Evolutionary conservation across 2,113 vertebrate species (phyloP), one percentile per base, ranked within the genome.

Genomic region (Heloderma charlesbogerti): DNA sequence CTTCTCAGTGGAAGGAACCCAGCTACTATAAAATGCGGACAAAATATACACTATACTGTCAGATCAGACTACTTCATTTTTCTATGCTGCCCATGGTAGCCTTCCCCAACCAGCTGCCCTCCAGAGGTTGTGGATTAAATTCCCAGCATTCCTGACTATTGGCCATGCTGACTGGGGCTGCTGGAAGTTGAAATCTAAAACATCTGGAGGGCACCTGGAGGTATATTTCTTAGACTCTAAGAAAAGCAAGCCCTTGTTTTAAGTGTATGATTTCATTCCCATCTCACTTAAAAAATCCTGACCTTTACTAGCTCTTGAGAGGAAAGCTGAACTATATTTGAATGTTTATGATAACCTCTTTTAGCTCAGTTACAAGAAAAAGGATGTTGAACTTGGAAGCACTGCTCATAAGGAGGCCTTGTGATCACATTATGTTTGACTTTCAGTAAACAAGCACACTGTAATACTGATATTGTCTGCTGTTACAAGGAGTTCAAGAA

Each of bases 211-310:
- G 48, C 48, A 48, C 48, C 48, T 48, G 48, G 48, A 48, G 43
- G 34, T 72, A 80, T 4, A 2, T 34, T 0, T 27, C 20, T 88
- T 29, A 63, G 83, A 88, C 40, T 15, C 0, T 0, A 45, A 87
- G 45, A n/a, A 37, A 87, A 92, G 60, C 3, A 71, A 51, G 40
- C 12, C 10, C 29, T 60, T 60, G 54, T 5, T 74, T 40, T 31
- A 78, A 63, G 40, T 37, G 27, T 80, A 0, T 63, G 2, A 88
- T 90, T 94, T 78, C 2, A 15, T 84, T 80, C 48, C 37, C 0
- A 0, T 25, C 22, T 40, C n/a, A 83, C 57, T 93, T 54, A 79
- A 79, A 83, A 67, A 60, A 10, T 4, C 29, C 63, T 1, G 43
- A n/a, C 72, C 84, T 83, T 0, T 15, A 48, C 0, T 80, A 15